Percentiles rank a stretch among this genome's conserved stretches.
Conservation (phyloP, 2,888 invertebrate species). For the Cyclophora punctaria region DNA sequence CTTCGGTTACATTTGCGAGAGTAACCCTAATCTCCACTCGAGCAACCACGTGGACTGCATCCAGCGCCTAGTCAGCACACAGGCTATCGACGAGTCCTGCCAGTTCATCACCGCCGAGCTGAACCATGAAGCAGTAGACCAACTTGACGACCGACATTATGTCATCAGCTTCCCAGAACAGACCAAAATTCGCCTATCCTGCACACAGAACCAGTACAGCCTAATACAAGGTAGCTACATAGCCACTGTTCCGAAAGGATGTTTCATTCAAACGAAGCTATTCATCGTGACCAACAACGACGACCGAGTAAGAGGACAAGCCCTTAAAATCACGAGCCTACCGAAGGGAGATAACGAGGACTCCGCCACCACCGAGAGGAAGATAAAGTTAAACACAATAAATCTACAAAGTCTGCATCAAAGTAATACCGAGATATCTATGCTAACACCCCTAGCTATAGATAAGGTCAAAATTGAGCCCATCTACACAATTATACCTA, state of each 20-base stretch:
- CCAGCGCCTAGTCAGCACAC: conserved; percentile 4
- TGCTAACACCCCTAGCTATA: neutral
- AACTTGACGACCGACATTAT: conserved; percentile 14
- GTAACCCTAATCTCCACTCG: conserved; percentile 4
- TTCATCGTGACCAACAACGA: conserved; percentile 2
- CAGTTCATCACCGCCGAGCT: conserved; percentile 3
- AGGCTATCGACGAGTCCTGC: conserved; percentile 1
- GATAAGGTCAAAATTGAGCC: neutral
- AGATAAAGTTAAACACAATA: neutral
- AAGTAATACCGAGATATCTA: neutral
- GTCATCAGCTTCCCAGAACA: conserved; percentile 11
- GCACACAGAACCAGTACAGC: conserved; percentile 9
- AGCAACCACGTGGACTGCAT: conserved; percentile 4
- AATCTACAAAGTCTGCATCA: neutral
- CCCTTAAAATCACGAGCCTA: conserved; percentile 1
- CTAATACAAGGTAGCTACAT: conserved; percentile 5
- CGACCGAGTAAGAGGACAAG: conserved; percentile 3
- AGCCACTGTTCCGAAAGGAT: neutral
- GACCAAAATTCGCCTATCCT: conserved; percentile 11
- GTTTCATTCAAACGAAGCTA: neutral
- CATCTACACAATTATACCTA: too few species aligned
- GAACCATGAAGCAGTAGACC: conserved; percentile 6
- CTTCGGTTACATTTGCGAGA: conserved; percentile 13
- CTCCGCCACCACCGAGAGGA: neutral
- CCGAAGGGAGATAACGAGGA: neutral